These are phyloP conservation scores for Drosophila aff. DNA, from an alignment of 1,140 invertebrate genomes.

Conservation along the genomic window DNA sequence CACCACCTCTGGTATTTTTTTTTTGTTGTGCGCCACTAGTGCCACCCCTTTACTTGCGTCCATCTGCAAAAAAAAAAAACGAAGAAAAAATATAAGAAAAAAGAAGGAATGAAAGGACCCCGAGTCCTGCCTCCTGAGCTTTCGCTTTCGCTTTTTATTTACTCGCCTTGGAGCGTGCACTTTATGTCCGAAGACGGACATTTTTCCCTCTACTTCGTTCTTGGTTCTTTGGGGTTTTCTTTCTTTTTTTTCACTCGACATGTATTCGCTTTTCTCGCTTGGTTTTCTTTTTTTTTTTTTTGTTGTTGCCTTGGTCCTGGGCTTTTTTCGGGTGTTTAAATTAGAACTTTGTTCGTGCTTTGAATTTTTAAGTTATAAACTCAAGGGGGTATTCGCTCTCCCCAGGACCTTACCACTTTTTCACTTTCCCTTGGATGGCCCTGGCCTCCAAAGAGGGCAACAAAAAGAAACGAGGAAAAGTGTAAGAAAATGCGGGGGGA, in stretches of 20 bases:
- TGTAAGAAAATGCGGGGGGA: slow-evolving; percentile 63
- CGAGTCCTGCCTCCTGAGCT: slow-evolving; percentile 17
- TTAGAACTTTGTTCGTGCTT: slow-evolving; percentile 83
- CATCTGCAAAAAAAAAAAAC: slow-evolving; percentile 30
- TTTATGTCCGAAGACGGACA: slow-evolving; percentile 50
- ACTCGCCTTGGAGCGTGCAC: slow-evolving; percentile 60
- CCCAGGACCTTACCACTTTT: slow-evolving; percentile 25
- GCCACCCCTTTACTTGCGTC: slow-evolving; percentile 73
- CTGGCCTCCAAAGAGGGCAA: slow-evolving; percentile 21
- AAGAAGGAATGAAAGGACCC: slow-evolving; percentile 18
- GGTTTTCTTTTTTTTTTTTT: neutral
- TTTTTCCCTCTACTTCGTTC: slow-evolving; percentile 28
- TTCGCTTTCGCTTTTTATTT: slow-evolving; percentile 47
- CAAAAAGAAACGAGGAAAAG: slow-evolving; percentile 33
- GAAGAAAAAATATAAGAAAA: slow-evolving; percentile 2
- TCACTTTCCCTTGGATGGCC: slow-evolving; percentile 34
- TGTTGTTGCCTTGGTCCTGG: slow-evolving; percentile 14
- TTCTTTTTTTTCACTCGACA: slow-evolving; percentile 28
- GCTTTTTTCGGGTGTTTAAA: slow-evolving; percentile 71
- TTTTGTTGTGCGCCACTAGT: slow-evolving; percentile 46
- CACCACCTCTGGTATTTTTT: neutral
- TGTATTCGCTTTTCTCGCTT: slow-evolving; percentile 37
- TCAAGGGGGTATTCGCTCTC: slow-evolving; percentile 71
- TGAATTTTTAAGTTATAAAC: slow-evolving; percentile 84
- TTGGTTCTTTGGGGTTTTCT: slow-evolving; percentile 12